Base-by-base conservation (phyloP, 2,797 vertebrate genomes). In the Pipistrellus kuhlii region DNA sequence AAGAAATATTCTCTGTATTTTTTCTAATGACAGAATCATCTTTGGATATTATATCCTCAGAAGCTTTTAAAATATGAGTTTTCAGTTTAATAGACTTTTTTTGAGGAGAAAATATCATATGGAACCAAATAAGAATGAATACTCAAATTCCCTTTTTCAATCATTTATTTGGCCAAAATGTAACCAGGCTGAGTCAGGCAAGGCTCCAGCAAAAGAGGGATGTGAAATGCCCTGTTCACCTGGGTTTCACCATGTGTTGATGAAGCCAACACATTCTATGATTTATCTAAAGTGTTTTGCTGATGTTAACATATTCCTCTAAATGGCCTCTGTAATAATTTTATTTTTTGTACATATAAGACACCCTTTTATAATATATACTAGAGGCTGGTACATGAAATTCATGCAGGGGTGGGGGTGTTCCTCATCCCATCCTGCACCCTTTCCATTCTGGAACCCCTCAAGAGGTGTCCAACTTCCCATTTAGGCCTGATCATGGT, bases 1-100 rank as follows among this genome's bases (percentile, higher is more conserved):
- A 94, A 97, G 64, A 95, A 94, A 94, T 81, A 77, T 25, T 94
- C 10, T 94, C 85, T 96, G 62, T 95, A n/a, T 20, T 97, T 90
- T 94, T 96, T 59, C 48, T 80, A 59, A 6, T 87, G 57, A 38
- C 57, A 91, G 57, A 92, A 93, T 87, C 90, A 89, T 64, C 46
- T 55, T 2, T 93, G 38, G 48, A 83, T 94, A 53, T 15, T 85
- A 82, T 88, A 87, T 27, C 93, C 76, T 71, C 23, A 25, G 35
- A 90, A 95, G 9, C 1, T n/a, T 90, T 94, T 92, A 1, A 48
- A 93, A 84, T 62, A 25, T 23, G 46, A 95, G 3, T 68, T 90
- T 90, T 46, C 6, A 73, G 8, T 44, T n/a, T 32, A 73, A 90
- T 64, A 78, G 72, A 92, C 57, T 88, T 1, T 90, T 81, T 12